These are phyloP conservation scores for Pseudanteris insignis DNA, from an alignment of 2,888 invertebrate species.

Conservation along the genomic window DNA sequence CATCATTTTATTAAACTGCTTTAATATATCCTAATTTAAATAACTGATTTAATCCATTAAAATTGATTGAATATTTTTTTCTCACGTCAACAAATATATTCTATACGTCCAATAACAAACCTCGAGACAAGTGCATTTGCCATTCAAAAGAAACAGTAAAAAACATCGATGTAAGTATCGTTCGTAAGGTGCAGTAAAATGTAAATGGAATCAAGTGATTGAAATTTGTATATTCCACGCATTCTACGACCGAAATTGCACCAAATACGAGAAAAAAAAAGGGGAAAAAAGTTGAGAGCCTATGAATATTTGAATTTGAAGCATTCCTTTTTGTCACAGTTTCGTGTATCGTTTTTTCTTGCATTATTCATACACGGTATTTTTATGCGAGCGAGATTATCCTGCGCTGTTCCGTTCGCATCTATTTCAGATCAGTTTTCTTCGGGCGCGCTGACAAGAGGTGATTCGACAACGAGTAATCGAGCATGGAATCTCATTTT, in stretches of 20 bases:
- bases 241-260: constrained; percentile 13
- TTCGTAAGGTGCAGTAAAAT: too few species aligned
- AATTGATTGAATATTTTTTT: too few species aligned
- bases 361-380: constrained; percentile 36
- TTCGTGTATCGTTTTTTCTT: constrained; percentile 29
- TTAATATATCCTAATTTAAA: too few species aligned
- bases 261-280: constrained; percentile 15
- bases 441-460: constrained; percentile 18
- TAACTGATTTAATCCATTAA: too few species aligned
- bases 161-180: too few species aligned
- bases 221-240: too few species aligned
- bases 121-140: too few species aligned
- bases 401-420: constrained; percentile 21
- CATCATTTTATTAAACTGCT: too few species aligned
- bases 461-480: constrained; percentile 31
- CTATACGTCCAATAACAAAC: too few species aligned
- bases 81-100: too few species aligned
- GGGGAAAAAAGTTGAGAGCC: constrained; percentile 8
- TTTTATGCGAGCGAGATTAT: constrained; percentile 34
- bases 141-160: too few species aligned
- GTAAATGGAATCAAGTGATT: too few species aligned
- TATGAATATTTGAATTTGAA: constrained; percentile 33
- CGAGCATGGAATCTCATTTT: constrained; percentile 39
- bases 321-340: constrained; percentile 30
- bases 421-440: constrained; percentile 29